Evolutionary conservation across 2,113 vertebrate genomes (phyloP), one percentile per base, ranked within the genome.

Genomic region (Meleagris gallopavo): DNA sequence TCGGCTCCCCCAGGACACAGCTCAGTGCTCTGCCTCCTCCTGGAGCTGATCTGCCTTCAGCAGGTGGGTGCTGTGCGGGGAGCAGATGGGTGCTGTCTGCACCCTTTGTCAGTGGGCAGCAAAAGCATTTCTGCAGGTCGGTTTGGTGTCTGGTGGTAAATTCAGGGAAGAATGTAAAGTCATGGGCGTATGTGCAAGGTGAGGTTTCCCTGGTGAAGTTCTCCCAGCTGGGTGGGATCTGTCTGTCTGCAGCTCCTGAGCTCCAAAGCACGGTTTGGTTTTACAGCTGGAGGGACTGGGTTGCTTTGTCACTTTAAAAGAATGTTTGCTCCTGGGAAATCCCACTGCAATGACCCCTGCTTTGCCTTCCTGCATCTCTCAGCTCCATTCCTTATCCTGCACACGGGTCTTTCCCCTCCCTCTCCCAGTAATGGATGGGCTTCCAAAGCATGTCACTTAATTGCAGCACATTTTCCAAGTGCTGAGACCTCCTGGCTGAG

Each of bases 381-480:
- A 0, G 4, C 71, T 30, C 40, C 6, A 1, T 15, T 65, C 88
- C 57, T 71, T 21, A 17, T 52, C 1, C 0, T 0, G 9, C 45
- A 7, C 24, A 0, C 0, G 3, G 38, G 1, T 17, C 13, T 52
- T 58, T n/a, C 36, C 22, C 25, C 27, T 62, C 62, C 87, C 29
- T 77, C 60, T 69, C 20, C 83, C 66, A 4, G 22, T 17, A 66
- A 70, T 0, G 24, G 45, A 17, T 15, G 2, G 2, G 1, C 21
- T 67, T 70, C 82, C 48, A 16, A 48, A 52, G 40, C 32, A n/a
- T 13, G 54, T 61, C 24, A 6, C 25, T 27, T 46, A 10, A 6
- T 9, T 1, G 4, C 36, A 4, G 58, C 2, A 0, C 1, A 0
- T 55, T 66, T 0, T 3, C 48, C 13, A 4, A 32, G 27, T 3